These are phyloP conservation scores for Olivierus martensii DNA, from an alignment of 1,140 invertebrate genomes.

Conservation along the genomic window DNA sequence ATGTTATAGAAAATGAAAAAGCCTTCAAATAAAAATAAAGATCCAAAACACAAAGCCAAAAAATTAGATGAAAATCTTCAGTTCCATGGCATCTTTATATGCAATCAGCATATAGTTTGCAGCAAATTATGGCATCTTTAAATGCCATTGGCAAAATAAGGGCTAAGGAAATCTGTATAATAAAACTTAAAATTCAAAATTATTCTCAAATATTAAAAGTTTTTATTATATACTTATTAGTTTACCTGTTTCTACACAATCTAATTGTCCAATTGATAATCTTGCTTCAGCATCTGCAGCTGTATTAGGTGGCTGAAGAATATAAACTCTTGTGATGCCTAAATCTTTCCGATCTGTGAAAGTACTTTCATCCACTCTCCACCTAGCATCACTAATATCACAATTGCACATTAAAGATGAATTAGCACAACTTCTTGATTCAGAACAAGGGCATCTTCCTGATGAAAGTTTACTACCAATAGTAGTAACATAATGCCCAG, in stretches of 20 bases:
- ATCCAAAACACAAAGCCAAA: too few relatives aligned
- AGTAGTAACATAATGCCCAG: constrained; percentile 32
- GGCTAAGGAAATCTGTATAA: too few relatives aligned
- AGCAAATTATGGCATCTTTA: too few relatives aligned
- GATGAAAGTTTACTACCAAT: constrained; percentile 11
- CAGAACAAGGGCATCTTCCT: constrained; percentile 28
- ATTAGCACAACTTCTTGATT: constrained; percentile 62
- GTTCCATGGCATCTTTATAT: too few relatives aligned
- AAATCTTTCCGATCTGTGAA: constrained; percentile 61
- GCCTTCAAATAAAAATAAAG: too few relatives aligned
- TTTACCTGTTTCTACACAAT: constrained; percentile 88
- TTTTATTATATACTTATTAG: constrained; percentile 15
- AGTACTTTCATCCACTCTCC: constrained; percentile 73
- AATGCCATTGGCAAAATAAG: too few relatives aligned
- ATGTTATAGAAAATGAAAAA: too few relatives aligned
- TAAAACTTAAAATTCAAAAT: too few relatives aligned
- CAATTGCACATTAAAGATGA: constrained; percentile 74
- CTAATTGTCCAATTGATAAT: constrained; percentile 73
- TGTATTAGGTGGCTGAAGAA: constrained; percentile 68
- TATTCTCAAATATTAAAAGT: too few relatives aligned
- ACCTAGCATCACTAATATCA: constrained; percentile 54
- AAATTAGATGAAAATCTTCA: too few relatives aligned
- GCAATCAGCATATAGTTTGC: too few relatives aligned
- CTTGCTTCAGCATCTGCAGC: constrained; percentile 63
- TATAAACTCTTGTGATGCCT: constrained; percentile 78